Evolutionary conservation across 2,113 vertebrate species (phyloP), one percentile per base, ranked within the genome.

Genomic region (Probosciger aterrimus): DNA sequence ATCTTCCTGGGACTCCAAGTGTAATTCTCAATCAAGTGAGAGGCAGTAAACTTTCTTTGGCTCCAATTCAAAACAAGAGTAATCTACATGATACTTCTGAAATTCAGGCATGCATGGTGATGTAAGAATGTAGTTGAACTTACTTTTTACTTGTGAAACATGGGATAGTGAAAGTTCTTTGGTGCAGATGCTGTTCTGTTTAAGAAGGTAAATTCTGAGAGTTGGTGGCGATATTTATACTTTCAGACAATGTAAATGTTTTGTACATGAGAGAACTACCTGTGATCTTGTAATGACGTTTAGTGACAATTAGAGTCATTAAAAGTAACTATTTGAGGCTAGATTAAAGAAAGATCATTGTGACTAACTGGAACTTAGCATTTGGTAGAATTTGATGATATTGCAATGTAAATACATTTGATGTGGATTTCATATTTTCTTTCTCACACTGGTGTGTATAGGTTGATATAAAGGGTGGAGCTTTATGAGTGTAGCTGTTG

Each of bases 101-200:
- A 89, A 82, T 46, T 8, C 3, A 7, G 44, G 18, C 49, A 52
- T 6, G 19, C 11, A 7, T 0, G 0, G 6, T 11, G 8, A 39
- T 88, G 16, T 50, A 31, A 91, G 28, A 53, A n/a, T 46, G 59
- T 6, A 64, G 19, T 14, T 46, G 53, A 78, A 52, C 10, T 18
- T 75, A 43, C 3, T 25, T 82, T 84, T 84, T 60, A 50, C 3
- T 47, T 41, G 28, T 2, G 4, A 55, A 84, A 47, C 11, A 5
- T 57, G 28, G 17, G 11, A 19, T 28, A 82, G 15, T 33, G 28
- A 41, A 82, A 53, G n/a, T 10, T 59, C 6, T 43, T 84, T 65
- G 14, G 2, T 69, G 31, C 10, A 39, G 43, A 37, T 20, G 20
- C 3, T 82, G 2, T 67, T 95, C 19, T 55, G 39, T 20, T 92